These are phyloP conservation scores for Myotis planiceps DNA, from an alignment of 2,797 vertebrate species.

Conservation along the genomic window DNA sequence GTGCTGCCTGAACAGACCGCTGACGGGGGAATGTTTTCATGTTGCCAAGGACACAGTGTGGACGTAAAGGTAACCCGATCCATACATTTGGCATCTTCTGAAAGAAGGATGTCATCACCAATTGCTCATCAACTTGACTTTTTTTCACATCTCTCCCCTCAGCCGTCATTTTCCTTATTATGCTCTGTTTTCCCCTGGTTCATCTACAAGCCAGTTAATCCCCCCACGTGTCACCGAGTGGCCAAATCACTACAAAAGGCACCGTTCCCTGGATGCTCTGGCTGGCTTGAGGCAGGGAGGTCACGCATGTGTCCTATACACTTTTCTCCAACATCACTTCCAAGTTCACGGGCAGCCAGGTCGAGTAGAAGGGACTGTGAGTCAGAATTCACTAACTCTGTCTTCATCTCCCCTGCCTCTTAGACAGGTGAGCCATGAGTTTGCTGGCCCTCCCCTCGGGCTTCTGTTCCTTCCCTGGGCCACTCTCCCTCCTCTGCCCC, in stretches of 20 bases:
- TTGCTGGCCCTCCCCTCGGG: not conserved
- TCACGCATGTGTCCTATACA: not conserved
- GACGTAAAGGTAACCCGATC: not conserved
- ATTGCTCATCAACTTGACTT: not conserved
- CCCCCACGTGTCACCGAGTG: not conserved
- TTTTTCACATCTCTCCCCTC: not conserved
- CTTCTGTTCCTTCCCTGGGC: not conserved
- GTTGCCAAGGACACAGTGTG: not conserved
- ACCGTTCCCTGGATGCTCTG: not conserved
- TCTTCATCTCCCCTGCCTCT: not conserved
- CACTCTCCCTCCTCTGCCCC: no score
- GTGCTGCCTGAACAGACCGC: fast-evolving
- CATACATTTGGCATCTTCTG: not conserved
- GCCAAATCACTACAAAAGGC: not conserved
- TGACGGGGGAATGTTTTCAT: not conserved
- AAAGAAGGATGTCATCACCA: not conserved
- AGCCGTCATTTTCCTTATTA: not conserved
- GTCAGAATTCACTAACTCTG: not conserved
- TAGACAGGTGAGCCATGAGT: not conserved
- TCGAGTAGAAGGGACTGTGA: not conserved
- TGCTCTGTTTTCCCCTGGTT: not conserved
- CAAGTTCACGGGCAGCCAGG: not conserved
- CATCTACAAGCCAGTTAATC: not conserved
- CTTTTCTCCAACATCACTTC: not conserved
- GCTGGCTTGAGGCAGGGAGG: not conserved